Percentiles rank a stretch among this genome's conserved stretches.
Conservation (phyloP, 2,113 vertebrate species). For the Corythoichthys intestinalis region DNA sequence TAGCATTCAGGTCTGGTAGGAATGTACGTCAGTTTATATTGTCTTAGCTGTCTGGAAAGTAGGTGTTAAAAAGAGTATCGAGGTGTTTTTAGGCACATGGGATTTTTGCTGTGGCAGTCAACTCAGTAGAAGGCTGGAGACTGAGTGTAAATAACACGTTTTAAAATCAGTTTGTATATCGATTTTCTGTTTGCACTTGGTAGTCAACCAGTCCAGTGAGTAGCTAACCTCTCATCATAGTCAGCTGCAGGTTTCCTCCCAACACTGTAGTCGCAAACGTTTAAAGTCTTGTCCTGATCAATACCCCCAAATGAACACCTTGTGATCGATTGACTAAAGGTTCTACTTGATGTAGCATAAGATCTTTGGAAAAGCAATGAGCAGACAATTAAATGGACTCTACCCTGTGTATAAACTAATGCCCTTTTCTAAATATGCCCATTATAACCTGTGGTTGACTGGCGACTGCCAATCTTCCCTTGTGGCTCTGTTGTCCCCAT, state of each 20-base stretch:
- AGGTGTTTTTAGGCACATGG: background rate
- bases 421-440: background rate
- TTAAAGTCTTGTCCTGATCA: no score
- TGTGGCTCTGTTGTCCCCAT: slow-evolving; percentile 69
- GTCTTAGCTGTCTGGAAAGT: background rate
- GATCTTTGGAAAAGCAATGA: background rate
- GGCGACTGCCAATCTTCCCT: slow-evolving; percentile 58
- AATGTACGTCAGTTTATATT: slow-evolving; percentile 14
- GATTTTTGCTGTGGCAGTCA: background rate
- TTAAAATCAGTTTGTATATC: background rate
- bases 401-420: background rate
- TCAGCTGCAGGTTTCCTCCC: background rate
- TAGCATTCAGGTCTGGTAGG: background rate
- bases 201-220: background rate
- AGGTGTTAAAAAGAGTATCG: background rate
- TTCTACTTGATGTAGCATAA: no score
- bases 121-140: background rate
- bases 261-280: no score
- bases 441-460: slow-evolving; percentile 17
- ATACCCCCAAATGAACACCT: no score
- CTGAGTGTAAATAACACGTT: background rate
- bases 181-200: background rate
- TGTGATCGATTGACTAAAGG: no score
- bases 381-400: background rate
- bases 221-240: background rate